phyloP scores from a whole-genome alignment of 2,113 vertebrate genomes.

The Paradisaea rubra region DNA sequence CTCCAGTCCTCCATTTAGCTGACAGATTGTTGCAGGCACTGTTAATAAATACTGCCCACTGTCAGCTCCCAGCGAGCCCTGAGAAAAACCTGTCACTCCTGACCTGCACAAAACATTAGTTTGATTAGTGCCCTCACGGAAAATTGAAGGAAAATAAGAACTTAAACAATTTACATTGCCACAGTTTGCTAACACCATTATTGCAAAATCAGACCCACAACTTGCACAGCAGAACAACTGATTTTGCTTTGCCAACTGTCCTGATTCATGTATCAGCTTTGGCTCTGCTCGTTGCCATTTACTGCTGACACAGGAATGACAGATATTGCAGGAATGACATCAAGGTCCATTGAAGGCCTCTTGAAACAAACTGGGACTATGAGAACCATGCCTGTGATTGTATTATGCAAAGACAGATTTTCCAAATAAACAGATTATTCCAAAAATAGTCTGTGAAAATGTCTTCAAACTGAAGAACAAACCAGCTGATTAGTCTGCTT shows the following conservation, averaged over 20 bases:
- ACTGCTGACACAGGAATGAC: constrained; percentile 39
- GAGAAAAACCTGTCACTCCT: constrained; percentile 27
- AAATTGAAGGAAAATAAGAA: constrained; percentile 18
- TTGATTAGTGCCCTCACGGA: not conserved
- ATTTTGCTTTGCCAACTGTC: constrained; percentile 3
- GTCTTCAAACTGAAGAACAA: not conserved
- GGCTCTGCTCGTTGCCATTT: constrained; percentile 18
- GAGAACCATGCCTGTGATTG: constrained; percentile 6
- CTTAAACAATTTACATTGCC: not conserved
- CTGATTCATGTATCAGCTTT: constrained; percentile 6
- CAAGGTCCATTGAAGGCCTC: constrained; percentile 35
- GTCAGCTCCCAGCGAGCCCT: constrained; percentile 30
- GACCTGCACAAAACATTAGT: constrained; percentile 20
- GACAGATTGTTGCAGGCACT: constrained; percentile 42
- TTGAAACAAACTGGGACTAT: constrained; percentile 37
- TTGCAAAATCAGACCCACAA: not conserved
- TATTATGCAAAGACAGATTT: constrained; percentile 36
- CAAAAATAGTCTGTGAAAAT: constrained; percentile 30
- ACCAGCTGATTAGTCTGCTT: not conserved
- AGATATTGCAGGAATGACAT: constrained; percentile 35
- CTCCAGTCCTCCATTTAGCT: constrained; percentile 18
- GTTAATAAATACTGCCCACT: constrained; percentile 52
- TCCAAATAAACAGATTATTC: constrained; percentile 50
- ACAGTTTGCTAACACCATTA: not conserved
- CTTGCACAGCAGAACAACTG: not conserved